phyloP scores from a whole-genome alignment of 1,140 invertebrate species.

The Pantala flavescens region DNA sequence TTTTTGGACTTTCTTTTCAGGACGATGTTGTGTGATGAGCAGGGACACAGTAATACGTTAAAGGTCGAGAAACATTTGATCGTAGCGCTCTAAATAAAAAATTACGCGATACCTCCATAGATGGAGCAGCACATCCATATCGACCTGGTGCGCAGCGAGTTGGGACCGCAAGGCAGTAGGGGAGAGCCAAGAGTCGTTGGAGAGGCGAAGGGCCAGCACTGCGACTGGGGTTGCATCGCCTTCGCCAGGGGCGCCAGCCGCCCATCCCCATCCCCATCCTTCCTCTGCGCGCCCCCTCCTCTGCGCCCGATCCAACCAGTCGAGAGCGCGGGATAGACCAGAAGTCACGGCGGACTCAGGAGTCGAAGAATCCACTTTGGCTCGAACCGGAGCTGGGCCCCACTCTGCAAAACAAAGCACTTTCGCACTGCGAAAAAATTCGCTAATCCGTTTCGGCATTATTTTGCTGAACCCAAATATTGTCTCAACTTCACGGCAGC shows the following conservation, averaged over 20 bases:
- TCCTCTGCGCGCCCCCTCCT: slow-evolving; percentile 21
- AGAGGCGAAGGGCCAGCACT: slow-evolving; percentile 26
- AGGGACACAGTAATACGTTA: too few relatives aligned
- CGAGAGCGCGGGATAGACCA: slow-evolving; percentile 20
- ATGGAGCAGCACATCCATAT: slow-evolving; percentile 67
- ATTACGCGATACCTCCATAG: slow-evolving; percentile 72
- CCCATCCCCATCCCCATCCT: slow-evolving; percentile 19
- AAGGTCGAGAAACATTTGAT: too few relatives aligned
- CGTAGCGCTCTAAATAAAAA: too few relatives aligned
- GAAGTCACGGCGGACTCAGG: neutral
- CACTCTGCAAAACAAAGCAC: too few relatives aligned
- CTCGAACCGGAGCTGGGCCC: too few relatives aligned
- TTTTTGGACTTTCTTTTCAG: too few relatives aligned
- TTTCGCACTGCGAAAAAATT: too few relatives aligned
- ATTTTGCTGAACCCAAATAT: too few relatives aligned
- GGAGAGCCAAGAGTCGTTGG: slow-evolving; percentile 23
- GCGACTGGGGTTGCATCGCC: slow-evolving; percentile 27
- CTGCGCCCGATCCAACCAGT: slow-evolving; percentile 22
- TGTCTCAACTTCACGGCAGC: too few relatives aligned
- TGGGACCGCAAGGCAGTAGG: slow-evolving; percentile 50
- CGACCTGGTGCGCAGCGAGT: slow-evolving; percentile 68
- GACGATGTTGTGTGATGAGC: too few relatives aligned
- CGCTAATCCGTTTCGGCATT: too few relatives aligned
- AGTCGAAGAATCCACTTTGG: neutral
- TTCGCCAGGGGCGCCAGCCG: slow-evolving; percentile 26